Conservation (phyloP, 2,113 vertebrate species). For the Larimichthys polyactis region DNA sequence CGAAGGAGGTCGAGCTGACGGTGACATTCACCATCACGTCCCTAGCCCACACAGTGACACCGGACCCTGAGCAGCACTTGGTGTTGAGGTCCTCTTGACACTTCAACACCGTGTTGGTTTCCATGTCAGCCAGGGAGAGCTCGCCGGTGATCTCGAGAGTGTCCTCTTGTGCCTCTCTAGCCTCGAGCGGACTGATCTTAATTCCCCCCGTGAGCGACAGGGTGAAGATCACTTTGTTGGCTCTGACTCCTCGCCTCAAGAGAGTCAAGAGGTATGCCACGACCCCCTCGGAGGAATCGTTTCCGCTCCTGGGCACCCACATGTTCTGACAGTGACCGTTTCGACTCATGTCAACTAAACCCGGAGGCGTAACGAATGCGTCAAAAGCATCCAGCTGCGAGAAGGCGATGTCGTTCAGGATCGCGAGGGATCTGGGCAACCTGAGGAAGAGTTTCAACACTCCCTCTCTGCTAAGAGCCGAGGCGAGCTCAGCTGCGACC, state of each 20-base stretch:
- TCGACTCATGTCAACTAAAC: neutral
- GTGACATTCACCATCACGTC: neutral
- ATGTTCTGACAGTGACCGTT: neutral
- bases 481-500: neutral
- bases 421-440: neutral
- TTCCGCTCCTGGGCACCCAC: neutral
- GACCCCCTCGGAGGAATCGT: neutral
- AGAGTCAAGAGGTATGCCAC: neutral
- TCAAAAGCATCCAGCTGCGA: neutral
- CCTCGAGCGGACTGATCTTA: neutral
- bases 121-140: neutral
- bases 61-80: constrained; percentile 11
- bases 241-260: neutral
- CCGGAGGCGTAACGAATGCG: neutral
- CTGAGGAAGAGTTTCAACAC: neutral
- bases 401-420: neutral
- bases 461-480: neutral
- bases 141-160: neutral
- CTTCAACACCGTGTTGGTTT: neutral
- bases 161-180: accelerated
- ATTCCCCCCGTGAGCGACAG: neutral
- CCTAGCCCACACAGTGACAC: neutral
- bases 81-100: constrained; percentile 24
- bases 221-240: constrained; percentile 4
- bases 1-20: neutral